phyloP scores from a whole-genome alignment of 2,113 vertebrate genomes.

The Marcusenius ussheri region DNA sequence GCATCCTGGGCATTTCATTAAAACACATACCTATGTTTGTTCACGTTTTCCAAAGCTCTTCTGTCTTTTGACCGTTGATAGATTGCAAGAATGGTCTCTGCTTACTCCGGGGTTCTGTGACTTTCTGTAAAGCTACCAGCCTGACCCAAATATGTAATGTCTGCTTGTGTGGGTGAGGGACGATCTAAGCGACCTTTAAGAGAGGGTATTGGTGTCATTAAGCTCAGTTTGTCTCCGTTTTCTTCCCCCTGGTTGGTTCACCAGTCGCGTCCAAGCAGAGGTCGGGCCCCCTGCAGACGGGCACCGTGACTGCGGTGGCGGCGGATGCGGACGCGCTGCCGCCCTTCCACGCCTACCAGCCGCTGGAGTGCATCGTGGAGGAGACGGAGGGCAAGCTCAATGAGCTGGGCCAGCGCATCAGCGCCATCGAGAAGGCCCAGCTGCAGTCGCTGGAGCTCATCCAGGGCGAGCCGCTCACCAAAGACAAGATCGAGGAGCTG shows the following conservation, averaged over 20 bases:
- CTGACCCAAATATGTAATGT: background rate
- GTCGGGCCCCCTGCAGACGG: conserved; percentile 82
- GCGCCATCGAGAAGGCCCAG: conserved; percentile 98
- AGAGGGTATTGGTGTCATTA: background rate
- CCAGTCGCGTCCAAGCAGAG: conserved; percentile 90
- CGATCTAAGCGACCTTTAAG: background rate
- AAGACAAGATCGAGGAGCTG: conserved; percentile 99
- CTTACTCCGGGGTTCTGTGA: background rate
- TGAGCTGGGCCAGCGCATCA: conserved; percentile 98
- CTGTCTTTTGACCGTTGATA: background rate
- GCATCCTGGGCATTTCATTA: background rate
- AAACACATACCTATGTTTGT: background rate
- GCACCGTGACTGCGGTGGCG: conserved; percentile 47
- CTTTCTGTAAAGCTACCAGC: background rate
- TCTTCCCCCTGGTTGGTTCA: background rate
- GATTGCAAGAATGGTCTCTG: background rate
- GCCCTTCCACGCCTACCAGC: conserved; percentile 95
- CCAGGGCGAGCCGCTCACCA: conserved; percentile 99
- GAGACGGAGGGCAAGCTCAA: conserved; percentile 98
- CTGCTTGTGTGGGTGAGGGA: background rate
- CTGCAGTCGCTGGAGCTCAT: conserved; percentile 97
- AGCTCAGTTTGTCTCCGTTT: background rate
- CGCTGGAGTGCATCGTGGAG: conserved; percentile 98
- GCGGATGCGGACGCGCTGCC: conserved; percentile 84
- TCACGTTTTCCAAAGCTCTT: background rate